Evolutionary conservation across 2,797 vertebrate genomes (phyloP).

Genomic region (Periophthalmus magnuspinnatus): DNA sequence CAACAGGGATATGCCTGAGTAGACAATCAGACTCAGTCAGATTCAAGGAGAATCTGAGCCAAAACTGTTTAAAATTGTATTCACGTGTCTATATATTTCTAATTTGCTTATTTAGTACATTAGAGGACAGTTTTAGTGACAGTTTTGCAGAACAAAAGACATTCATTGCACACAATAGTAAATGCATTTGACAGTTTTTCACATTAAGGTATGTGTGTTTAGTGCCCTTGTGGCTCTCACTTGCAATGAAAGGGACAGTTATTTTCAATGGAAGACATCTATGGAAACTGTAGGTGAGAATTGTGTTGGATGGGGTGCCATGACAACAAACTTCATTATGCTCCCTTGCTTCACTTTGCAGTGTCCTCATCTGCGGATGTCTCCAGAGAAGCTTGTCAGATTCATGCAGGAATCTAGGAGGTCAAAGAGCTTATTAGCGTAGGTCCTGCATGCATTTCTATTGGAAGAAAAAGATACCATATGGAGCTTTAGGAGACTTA

Average conservation of each 20-base stretch:
- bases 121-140: not conserved
- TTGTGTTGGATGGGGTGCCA: constrained; percentile 35
- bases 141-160: not conserved
- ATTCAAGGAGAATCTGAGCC: no score
- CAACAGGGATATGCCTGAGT: not conserved
- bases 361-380: constrained; percentile 31
- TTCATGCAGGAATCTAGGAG: constrained; percentile 38
- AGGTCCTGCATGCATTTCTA: not conserved
- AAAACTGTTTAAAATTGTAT: no score
- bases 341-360: constrained; percentile 25
- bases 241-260: not conserved
- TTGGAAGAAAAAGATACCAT: not conserved
- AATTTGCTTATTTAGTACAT: no score
- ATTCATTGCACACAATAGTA: not conserved
- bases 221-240: constrained; percentile 1
- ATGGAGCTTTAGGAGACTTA: not conserved
- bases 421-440: constrained; percentile 17
- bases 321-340: constrained; percentile 57
- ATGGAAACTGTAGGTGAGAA: not conserved
- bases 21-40: no score
- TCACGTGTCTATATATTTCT: no score
- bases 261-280: not conserved
- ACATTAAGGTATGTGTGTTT: not conserved
- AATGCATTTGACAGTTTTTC: not conserved
- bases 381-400: constrained; percentile 42